Conservation (phyloP, 2,113 vertebrate species). For the Meleagris gallopavo region DNA sequence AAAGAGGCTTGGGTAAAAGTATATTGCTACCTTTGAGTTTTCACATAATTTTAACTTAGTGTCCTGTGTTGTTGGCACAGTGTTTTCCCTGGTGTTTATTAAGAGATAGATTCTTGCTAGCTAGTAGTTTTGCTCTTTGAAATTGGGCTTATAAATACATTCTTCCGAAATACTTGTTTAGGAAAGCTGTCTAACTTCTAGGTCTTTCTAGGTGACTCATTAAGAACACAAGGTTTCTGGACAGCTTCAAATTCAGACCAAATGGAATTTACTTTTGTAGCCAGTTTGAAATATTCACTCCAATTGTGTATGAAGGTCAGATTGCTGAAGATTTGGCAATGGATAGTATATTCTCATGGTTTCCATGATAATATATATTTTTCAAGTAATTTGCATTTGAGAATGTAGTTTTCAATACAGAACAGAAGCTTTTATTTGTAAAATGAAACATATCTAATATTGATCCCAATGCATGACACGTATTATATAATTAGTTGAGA, state of each 20-base stretch:
- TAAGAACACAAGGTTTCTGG: neutral
- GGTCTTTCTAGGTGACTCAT: conserved; percentile 21
- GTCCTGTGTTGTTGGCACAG: neutral
- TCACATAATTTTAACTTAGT: neutral
- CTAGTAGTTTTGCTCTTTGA: neutral
- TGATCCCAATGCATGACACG: neutral
- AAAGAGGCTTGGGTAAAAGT: neutral
- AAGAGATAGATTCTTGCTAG: neutral
- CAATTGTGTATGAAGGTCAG: neutral
- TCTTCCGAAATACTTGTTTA: neutral
- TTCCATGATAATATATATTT: neutral
- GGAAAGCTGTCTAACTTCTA: conserved; percentile 7
- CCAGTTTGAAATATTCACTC: neutral
- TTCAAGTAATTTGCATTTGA: neutral
- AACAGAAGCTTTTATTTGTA: neutral
- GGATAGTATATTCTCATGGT: neutral
- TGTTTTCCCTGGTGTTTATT: neutral
- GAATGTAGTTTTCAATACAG: neutral
- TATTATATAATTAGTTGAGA: neutral
- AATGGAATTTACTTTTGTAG: neutral
- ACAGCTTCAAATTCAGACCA: conserved; percentile 11
- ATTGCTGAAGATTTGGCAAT: neutral
- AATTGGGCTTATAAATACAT: neutral
- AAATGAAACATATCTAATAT: neutral
- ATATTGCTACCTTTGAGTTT: neutral